These are phyloP conservation scores for Pitangus sulphuratus DNA, from an alignment of 2,797 vertebrate species.

Conservation along the genomic window DNA sequence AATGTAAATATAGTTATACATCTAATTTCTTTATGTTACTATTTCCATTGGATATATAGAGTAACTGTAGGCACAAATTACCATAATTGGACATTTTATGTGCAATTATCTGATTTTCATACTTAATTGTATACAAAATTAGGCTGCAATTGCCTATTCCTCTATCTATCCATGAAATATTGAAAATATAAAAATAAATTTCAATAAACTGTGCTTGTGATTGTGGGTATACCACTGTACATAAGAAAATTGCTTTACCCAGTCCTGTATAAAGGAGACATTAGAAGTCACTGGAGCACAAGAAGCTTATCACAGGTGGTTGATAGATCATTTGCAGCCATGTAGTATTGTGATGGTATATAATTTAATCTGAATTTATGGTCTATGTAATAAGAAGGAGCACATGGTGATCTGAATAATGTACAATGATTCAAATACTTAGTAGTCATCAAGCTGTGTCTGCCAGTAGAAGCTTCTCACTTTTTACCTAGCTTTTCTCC, in stretches of 20 bases:
- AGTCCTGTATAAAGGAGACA: background rate
- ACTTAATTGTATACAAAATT: background rate
- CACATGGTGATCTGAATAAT: background rate
- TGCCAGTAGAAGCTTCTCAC: background rate
- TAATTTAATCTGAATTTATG: background rate
- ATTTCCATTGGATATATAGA: background rate
- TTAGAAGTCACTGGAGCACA: background rate
- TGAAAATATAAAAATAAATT: background rate
- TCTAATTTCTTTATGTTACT: background rate
- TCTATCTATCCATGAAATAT: background rate
- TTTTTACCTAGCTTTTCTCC: background rate
- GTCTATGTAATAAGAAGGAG: background rate
- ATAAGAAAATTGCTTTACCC: background rate
- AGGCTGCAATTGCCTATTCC: background rate
- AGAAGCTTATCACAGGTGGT: background rate
- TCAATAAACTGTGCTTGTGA: background rate
- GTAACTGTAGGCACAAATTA: background rate
- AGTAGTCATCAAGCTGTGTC: background rate
- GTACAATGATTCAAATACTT: background rate
- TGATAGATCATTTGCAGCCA: background rate
- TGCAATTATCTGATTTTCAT: constrained; percentile 1
- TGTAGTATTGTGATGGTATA: background rate
- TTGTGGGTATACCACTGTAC: background rate
- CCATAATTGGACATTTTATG: background rate
- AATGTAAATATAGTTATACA: background rate